Percentiles rank a stretch among this genome's conserved stretches.
Conservation (phyloP, 1,140 invertebrate genomes). For the Apis cerana region DNA sequence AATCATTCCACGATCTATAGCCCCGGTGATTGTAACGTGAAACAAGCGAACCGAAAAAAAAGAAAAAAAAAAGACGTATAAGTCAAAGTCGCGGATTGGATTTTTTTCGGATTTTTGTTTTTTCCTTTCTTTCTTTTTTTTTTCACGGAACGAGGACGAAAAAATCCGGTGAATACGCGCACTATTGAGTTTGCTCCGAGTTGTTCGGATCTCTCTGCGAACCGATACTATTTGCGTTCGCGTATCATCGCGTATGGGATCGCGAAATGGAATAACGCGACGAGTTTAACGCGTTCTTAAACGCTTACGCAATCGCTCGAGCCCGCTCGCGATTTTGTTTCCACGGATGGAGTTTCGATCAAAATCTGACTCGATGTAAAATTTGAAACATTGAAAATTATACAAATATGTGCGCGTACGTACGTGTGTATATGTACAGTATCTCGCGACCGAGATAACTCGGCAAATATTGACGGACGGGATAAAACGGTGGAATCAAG, state of each 20-base stretch:
- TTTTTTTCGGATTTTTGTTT: not conserved
- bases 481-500: not conserved
- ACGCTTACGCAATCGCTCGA: not conserved
- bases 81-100: not conserved
- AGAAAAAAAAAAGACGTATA: no score
- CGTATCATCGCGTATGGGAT: not conserved
- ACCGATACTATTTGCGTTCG: not conserved
- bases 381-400: not conserved
- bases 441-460: not conserved
- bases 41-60: not conserved
- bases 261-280: not conserved
- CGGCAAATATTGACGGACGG: not conserved
- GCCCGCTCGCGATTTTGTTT: not conserved
- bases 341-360: no score
- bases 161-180: not conserved
- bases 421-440: no score
- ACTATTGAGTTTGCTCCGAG: not conserved
- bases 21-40: not conserved
- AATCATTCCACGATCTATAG: not conserved
- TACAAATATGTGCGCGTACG: no score
- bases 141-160: not conserved
- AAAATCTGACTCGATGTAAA: not conserved
- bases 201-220: not conserved
- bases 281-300: not conserved
- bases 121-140: no score